Evolutionary conservation across 23 tunicate species (phyloP).

Genomic region (Styela plicata): DNA sequence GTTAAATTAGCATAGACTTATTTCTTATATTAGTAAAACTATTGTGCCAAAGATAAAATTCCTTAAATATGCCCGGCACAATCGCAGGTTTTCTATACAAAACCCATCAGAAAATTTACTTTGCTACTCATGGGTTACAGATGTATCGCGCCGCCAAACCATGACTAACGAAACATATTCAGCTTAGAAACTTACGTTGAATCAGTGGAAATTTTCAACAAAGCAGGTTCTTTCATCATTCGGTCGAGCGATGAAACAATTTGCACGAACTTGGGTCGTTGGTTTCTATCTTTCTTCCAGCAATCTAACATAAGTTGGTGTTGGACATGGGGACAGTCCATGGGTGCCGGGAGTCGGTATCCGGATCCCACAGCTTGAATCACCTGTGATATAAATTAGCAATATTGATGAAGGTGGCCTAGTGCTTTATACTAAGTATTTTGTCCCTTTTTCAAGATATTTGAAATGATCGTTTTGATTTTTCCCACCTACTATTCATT

Average conservation of each 20-base stretch:
- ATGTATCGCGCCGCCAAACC: too few relatives aligned
- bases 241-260: constrained; percentile 69
- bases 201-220: constrained; percentile 34
- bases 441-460: background rate
- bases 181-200: constrained; percentile 32
- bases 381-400: constrained; percentile 42
- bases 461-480: background rate
- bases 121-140: too few relatives aligned
- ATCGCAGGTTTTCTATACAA: too few relatives aligned
- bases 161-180: too few relatives aligned
- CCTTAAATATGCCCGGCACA: too few relatives aligned
- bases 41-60: too few relatives aligned
- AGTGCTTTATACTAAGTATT: background rate
- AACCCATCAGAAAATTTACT: too few relatives aligned
- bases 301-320: constrained; percentile 93
- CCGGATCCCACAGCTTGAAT: constrained; percentile 90
- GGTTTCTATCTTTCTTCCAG: constrained; percentile 95
- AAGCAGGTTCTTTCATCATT: constrained; percentile 71
- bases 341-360: constrained; percentile 91
- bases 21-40: too few relatives aligned
- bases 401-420: background rate
- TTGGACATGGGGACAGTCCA: constrained; percentile 92
- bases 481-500: background rate
- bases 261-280: constrained; percentile 88
- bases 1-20: too few relatives aligned